Evolutionary conservation across 2,113 vertebrate genomes (phyloP).

Genomic region (Hippoglossus stenolepis): DNA sequence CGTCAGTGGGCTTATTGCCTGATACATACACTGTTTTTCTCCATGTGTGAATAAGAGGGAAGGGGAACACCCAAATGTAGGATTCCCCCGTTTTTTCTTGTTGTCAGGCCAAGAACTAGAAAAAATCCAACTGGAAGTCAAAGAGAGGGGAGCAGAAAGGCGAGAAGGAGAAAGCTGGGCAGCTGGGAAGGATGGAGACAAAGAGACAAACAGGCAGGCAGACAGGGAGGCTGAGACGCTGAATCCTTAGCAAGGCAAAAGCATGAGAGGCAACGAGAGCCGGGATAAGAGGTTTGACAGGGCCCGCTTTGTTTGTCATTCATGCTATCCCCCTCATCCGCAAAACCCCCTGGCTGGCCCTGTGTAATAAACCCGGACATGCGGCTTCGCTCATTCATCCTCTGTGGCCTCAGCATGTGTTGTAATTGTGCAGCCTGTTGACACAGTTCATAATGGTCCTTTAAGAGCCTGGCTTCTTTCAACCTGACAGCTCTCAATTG

Average conservation of each 20-base stretch:
- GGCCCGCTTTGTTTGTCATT: constrained; percentile 70
- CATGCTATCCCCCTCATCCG: constrained; percentile 63
- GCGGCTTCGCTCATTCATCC: constrained; percentile 70
- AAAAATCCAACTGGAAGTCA: constrained; percentile 35
- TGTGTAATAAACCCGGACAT: constrained; percentile 70
- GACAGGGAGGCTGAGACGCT: constrained; percentile 41
- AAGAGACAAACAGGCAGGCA: constrained; percentile 45
- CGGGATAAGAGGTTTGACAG: constrained; percentile 69
- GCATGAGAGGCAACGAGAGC: constrained; percentile 51
- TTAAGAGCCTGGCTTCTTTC: constrained; percentile 74
- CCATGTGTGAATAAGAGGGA: constrained; percentile 37
- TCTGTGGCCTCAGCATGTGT: constrained; percentile 66
- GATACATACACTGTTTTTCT: constrained; percentile 37
- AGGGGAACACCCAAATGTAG: constrained; percentile 47
- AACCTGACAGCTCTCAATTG: constrained; percentile 70
- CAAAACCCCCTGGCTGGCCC: constrained; percentile 55
- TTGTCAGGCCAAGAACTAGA: constrained; percentile 31
- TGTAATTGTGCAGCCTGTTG: constrained; percentile 74
- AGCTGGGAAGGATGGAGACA: constrained; percentile 32
- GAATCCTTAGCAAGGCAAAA: constrained; percentile 53
- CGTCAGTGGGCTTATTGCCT: constrained; percentile 46
- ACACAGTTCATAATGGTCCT: constrained; percentile 74
- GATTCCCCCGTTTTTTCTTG: constrained; percentile 34
- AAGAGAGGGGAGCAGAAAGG: constrained; percentile 21
- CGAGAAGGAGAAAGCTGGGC: constrained; percentile 26